Evolutionary conservation across 2,113 vertebrate genomes (phyloP).

Genomic region (Paradisaea rubra): DNA sequence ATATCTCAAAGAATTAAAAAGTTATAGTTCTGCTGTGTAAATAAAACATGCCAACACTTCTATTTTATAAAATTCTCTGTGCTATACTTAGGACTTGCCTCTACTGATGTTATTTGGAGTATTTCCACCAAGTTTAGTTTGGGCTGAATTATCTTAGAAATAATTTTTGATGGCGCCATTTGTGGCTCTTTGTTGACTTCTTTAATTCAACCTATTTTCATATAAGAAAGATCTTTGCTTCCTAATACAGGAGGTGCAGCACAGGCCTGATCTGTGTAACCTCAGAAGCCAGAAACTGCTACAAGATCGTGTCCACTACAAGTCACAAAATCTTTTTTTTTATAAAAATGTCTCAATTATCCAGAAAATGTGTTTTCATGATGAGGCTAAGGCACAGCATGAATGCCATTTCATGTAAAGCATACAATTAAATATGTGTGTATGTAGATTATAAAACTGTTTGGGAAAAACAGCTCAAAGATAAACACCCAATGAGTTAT

Average conservation of each 20-base stretch:
- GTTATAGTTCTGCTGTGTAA: not conserved
- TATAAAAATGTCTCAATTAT: not conserved
- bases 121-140: not conserved
- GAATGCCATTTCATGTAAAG: not conserved
- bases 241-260: not conserved
- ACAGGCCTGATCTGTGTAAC: not conserved
- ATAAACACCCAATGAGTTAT: not conserved
- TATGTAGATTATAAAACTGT: not conserved
- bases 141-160: not conserved
- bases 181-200: not conserved
- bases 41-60: not conserved
- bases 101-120: not conserved
- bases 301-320: not conserved
- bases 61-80: not conserved
- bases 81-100: not conserved
- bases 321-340: not conserved
- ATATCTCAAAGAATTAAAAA: not conserved
- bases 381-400: not conserved
- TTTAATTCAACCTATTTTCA: not conserved
- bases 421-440: not conserved
- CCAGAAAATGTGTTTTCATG: not conserved
- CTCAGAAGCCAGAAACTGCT: not conserved
- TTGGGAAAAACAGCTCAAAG: not conserved
- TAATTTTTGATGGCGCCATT: not conserved
- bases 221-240: not conserved